Base-by-base conservation (phyloP, 2,113 vertebrate species). In the Prietella phreatophila region DNA sequence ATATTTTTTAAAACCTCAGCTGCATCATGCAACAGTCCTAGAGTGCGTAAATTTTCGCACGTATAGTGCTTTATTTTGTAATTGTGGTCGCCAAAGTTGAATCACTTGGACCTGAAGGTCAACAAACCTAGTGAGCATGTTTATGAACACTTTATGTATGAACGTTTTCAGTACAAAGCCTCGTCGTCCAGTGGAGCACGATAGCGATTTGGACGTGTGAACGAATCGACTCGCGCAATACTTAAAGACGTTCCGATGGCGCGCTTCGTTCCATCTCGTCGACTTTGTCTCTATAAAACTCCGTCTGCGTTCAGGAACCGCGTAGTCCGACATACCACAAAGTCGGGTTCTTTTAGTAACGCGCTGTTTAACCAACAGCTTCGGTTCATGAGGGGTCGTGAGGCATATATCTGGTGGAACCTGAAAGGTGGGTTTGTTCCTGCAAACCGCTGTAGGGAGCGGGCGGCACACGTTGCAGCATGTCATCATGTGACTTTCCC, bases 351-450 rank as follows among this genome's bases (percentile, higher is more conserved):
- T 79, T 47, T 67, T 79, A 71, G 33, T n/a, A n/a, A 53, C 50
- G 6, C 17, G 14, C 27, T 80, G 36, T 42, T 65, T 39, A 73
- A 76, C 71, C 42, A 73, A 27, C 56, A 55, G 50, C 85, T 71
- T 73, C 30, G n/a, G 79, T 19, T 53, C 36, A 27, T 42, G 56
- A 82, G 71, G 73, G 83, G 88, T 87, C 87, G 58, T 76, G 53
- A 80, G 75, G 17, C 73, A 80, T 67, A 39, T 85, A 71, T 86
- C 85, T 88, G 83, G 89, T 84, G 30, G 67, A 90, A 91, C 90
- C 87, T 90, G 90, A 90, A 91, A 91, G 89, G 87, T 91, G 87
- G 85, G 90, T 89, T 90, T 90, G 85, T 87, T 91, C 80, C 61
- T 67, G 53, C 71, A 61, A 78, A 81, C 30, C 25, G 60, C 81